Evolutionary conservation across 2,797 vertebrate species (phyloP), one percentile per base, ranked within the genome.

Genomic region (Chelonia mydas): DNA sequence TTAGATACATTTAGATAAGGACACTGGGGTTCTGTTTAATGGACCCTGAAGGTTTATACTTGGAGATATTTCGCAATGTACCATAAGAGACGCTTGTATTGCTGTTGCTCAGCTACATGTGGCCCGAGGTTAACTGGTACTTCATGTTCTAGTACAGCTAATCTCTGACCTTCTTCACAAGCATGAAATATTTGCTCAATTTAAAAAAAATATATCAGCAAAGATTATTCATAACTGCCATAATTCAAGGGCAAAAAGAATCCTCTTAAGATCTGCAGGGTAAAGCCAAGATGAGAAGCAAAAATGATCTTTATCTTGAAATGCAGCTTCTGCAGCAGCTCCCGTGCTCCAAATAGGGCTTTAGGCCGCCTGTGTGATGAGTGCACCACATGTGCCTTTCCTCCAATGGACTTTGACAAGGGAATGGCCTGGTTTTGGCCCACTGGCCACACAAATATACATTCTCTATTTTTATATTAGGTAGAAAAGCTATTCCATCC

Each of bases 181-280:
- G 45, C 47, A 93, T 23, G 92, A 92, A 95, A 95, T 94, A 85
- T 87, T 95, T 92, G 50, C 47, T 97, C 97, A 92, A 94, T 95
- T 88, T 91, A 37, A 57, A 79, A 95, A 76, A 93, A 97, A 68
- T 53, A 93, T 88, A 94, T 91, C 84, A 23, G 82, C 74, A 96
- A 93, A 88, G 86, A 96, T 96, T 92, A 93, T 68, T 96, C 93
- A 93, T 49, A 96, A 91, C 88, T 93, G 83, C 85, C 87, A 68
- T 93, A 94, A 94, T 87, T 96, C 90, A 93, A 78, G 88, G n/a
- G 59, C 41, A 94, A 93, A 92, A 94, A 88, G 79, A 86, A 93
- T 92, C 83, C 89, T 88, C 93, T 93, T 96, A 92, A 94, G 77
- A 95, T 78, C 92, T 93, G 81, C 65, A 93, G 90, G 91, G 82